Evolutionary conservation across 1,140 invertebrate genomes (phyloP), one percentile per base, ranked within the genome.

Genomic region (Galendromus occidentalis): DNA sequence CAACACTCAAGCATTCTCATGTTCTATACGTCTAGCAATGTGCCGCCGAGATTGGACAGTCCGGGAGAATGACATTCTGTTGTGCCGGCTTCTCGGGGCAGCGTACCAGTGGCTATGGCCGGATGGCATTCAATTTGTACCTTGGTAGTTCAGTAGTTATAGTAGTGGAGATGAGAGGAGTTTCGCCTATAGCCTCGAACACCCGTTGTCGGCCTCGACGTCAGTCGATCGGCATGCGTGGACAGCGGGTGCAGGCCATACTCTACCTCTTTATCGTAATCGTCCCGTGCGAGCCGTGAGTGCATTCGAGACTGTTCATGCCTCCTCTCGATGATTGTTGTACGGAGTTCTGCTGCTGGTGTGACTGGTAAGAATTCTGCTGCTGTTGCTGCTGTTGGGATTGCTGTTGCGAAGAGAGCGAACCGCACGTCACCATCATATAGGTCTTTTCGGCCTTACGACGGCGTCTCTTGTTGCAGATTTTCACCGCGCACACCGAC

Each of bases 381-480:
- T 25, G 25, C 14, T 1, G 51, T 22, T 25, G 25, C 51, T 59
- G 51, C 25, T 17, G 25, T 9, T 14, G 51, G n/a, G 51, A 22
- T 22, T 59, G 51, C 25, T 59, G 51, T 25, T 59, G 51, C 25
- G 25, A 25, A 22, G 51, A 33, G 25, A 59, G 22, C 25, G 51
- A 17, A 33, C 51, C 51, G 83, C 88, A 90, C 76, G 88, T 86
- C 80, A 93, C 89, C 88, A 91, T 90, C 80, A 90, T 91, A 83
- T 92, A 92, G 79, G 88, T 88, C 87, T 91, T 92, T 80, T 92
- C 88, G 79, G 92, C 88, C 84, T 91, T 91, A 81, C 88, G 84
- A 76, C 88, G 82, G 78, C 91, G 92, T 73, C 88, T 80, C 78
- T 92, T 91, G 81, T 92, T 92, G 82, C 89, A 92, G 75, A 92